These are phyloP conservation scores for Plodia interpunctella DNA, from an alignment of 1,140 invertebrate genomes.

Conservation along the genomic window DNA sequence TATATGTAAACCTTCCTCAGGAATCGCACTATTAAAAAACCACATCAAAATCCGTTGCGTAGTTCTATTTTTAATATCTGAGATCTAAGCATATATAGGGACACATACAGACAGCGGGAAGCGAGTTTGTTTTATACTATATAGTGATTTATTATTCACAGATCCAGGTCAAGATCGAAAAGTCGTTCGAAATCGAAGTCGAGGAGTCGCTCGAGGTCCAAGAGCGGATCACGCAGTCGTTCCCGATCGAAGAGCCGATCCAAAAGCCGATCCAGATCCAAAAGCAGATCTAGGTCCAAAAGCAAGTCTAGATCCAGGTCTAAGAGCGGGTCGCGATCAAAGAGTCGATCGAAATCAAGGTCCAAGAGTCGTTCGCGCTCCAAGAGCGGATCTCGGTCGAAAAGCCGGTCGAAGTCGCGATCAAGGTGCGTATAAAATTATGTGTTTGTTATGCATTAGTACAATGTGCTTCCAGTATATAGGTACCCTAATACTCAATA, in stretches of 20 bases:
- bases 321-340: constrained; percentile 37
- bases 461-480: no score
- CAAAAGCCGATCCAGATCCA: constrained; percentile 67
- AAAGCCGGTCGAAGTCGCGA: constrained; percentile 27
- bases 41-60: no score
- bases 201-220: constrained; percentile 45
- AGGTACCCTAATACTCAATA: no score
- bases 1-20: no score
- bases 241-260: constrained; percentile 49
- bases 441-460: no score
- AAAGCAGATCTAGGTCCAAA: constrained; percentile 34
- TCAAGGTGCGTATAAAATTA: constrained; percentile 30
- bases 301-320: constrained; percentile 54
- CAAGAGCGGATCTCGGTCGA: constrained; percentile 49
- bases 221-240: constrained; percentile 41
- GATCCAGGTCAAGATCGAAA: constrained; percentile 28
- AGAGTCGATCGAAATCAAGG: constrained; percentile 13
- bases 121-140: no score
- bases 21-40: no score
- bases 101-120: no score
- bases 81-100: no score
- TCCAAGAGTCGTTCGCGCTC: constrained; percentile 27
- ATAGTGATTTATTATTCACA: no score
- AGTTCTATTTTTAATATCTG: no score
- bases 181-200: constrained; percentile 45